These are phyloP conservation scores for Fopius arisanus DNA, from an alignment of 1,140 invertebrate species.

Conservation along the genomic window DNA sequence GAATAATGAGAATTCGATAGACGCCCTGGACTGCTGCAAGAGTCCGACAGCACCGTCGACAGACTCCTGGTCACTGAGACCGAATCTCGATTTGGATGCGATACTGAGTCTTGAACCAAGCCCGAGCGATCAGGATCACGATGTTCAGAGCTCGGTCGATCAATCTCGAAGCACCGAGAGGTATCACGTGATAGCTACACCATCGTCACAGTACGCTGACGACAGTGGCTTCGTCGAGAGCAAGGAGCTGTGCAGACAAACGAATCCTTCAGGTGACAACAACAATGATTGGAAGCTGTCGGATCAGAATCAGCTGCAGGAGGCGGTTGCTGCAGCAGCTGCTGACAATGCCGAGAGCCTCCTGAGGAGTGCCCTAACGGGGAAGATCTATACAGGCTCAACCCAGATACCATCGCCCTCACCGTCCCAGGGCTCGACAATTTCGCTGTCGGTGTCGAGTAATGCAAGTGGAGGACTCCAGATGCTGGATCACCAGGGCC, in stretches of 20 bases:
- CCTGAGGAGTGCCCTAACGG: slow-evolving; percentile 81
- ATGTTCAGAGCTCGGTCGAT: slow-evolving; percentile 40
- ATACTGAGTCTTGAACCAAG: slow-evolving; percentile 61
- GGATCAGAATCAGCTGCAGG: slow-evolving; percentile 72
- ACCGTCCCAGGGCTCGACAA: slow-evolving; percentile 44
- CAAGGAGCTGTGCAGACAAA: slow-evolving; percentile 65
- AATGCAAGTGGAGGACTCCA: slow-evolving; percentile 37
- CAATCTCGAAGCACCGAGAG: slow-evolving; percentile 46
- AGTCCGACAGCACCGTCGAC: slow-evolving; percentile 51
- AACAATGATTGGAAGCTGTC: slow-evolving; percentile 83
- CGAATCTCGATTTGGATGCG: slow-evolving; percentile 61
- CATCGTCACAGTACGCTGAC: slow-evolving; percentile 68
- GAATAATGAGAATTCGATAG: slow-evolving; percentile 68
- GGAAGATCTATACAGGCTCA: slow-evolving; percentile 64
- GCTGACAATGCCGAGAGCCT: slow-evolving; percentile 74
- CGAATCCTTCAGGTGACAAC: slow-evolving; percentile 70
- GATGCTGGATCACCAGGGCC: slow-evolving; percentile 50
- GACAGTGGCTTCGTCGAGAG: slow-evolving; percentile 75
- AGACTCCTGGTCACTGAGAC: slow-evolving; percentile 56
- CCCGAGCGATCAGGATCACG: slow-evolving; percentile 46
- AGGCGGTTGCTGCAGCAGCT: slow-evolving; percentile 58
- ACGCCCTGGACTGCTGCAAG: slow-evolving; percentile 60
- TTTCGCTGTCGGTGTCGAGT: slow-evolving; percentile 39
- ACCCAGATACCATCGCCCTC: slow-evolving; percentile 52
- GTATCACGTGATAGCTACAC: slow-evolving; percentile 53